Evolutionary conservation across 2,888 invertebrate species (phyloP).

Genomic region (Leptopterna dolabrata): DNA sequence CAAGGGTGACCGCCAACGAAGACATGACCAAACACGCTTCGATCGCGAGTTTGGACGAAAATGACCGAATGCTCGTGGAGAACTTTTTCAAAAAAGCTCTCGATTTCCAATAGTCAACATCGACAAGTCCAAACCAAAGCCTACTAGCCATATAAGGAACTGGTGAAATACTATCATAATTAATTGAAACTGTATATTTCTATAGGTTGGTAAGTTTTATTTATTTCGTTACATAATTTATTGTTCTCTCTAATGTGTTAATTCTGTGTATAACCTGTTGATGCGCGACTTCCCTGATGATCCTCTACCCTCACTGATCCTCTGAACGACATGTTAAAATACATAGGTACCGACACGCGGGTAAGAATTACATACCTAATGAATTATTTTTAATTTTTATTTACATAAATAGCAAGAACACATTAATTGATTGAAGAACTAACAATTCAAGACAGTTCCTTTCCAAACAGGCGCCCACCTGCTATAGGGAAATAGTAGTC

Average conservation of each 20-base stretch:
- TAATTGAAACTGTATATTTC: conserved; percentile 5
- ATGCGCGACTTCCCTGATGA: no score
- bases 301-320: no score
- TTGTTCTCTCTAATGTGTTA: background rate
- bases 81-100: conserved; percentile 54
- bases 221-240: conserved; percentile 17
- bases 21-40: background rate
- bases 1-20: background rate
- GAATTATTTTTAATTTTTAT: no score
- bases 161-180: conserved; percentile 23
- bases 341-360: no score
- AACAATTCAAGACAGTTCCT: no score
- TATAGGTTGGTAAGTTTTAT: conserved; percentile 4
- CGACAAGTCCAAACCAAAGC: conserved; percentile 32
- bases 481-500: no score
- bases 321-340: no score
- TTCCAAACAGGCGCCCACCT: no score
- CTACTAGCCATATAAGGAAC: conserved; percentile 43
- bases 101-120: conserved; percentile 30
- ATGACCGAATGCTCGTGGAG: conserved; percentile 43
- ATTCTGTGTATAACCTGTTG: background rate
- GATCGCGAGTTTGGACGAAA: conserved; percentile 37
- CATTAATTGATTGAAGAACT: no score
- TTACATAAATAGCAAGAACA: no score
- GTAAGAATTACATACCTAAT: no score